Evolutionary conservation across 2,113 vertebrate genomes (phyloP), one percentile per base, ranked within the genome.

Genomic region (Seriola quinqueradiata): DNA sequence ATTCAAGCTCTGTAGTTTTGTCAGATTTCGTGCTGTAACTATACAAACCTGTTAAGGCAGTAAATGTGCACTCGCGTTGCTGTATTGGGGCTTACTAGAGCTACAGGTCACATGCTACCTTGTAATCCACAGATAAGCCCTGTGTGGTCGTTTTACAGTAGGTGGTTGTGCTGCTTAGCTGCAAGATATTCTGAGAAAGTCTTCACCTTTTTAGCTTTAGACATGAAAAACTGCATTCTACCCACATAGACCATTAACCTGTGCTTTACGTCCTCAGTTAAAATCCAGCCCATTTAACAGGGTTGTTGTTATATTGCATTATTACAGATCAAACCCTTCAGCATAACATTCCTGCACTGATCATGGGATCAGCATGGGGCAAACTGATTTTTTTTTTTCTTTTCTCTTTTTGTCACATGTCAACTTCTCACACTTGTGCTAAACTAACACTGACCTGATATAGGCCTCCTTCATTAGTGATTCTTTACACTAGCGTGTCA

Each of bases 91-190:
- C 60, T 87, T 84, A 81, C 75, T 40, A 13, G 63, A 71, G 81
- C 86, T 60, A 4, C 82, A 70, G 74, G 80, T 95, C 94, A 94
- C 93, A 89, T 94, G 94, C 73, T 86, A 4, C 80, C n/a, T 57
- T 80, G 87, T 94, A 95, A 93, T 94, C 94, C 91, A 78, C 67
- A 87, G 87, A 87, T 94, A 88, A 93, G 77, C 87, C 73, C 66
- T 60, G 67, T 80, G 86, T 87, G 86, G 84, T 88, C 38, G 57
- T 81, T 89, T 81, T 73, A 61, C 54, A 73, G 60, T 17, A 2
- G 64, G 63, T 44, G 17, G 55, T 55, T 75, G 0, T 70, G 65
- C 66, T 58, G 48, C 1, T 83, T 23, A 65, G 60, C 64, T 75
- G 5, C 16, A 19, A 13, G 5, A 8, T 52, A 57, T 57, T 59